phyloP scores from a whole-genome alignment of 2,888 invertebrate species.

The Eubasilissa splendida region DNA sequence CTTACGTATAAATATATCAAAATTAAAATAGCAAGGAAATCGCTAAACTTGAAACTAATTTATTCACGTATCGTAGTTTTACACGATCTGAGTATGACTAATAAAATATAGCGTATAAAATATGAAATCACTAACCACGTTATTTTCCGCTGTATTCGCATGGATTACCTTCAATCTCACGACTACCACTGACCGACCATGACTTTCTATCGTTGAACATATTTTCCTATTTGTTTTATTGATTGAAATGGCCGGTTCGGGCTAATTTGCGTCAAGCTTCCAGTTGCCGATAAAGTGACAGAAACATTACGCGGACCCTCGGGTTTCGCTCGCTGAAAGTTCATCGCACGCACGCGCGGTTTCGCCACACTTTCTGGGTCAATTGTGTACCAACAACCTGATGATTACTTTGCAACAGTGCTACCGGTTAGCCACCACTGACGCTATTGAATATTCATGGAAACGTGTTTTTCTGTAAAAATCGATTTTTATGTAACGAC shows the following conservation, averaged over 20 bases:
- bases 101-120: no score
- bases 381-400: background rate
- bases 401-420: background rate
- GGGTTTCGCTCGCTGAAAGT: background rate
- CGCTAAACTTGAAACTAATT: no score
- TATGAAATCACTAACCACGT: no score
- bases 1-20: no score
- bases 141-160: no score
- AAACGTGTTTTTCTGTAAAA: background rate
- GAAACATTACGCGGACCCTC: background rate
- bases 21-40: no score
- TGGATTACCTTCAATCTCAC: no score
- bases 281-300: conserved; percentile 8
- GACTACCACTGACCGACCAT: no score
- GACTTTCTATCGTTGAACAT: background rate
- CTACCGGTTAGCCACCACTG: conserved; percentile 1
- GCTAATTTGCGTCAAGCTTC: background rate
- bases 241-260: conserved; percentile 13
- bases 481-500: no score
- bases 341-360: background rate
- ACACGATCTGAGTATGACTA: no score
- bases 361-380: background rate
- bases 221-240: background rate
- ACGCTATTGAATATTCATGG: background rate
- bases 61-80: no score